A percentile compares a stretch with the other conserved stretches of the same genome.
phyloP scores from a whole-genome alignment of 1,140 invertebrate genomes.

The Drepana arcuata region DNA sequence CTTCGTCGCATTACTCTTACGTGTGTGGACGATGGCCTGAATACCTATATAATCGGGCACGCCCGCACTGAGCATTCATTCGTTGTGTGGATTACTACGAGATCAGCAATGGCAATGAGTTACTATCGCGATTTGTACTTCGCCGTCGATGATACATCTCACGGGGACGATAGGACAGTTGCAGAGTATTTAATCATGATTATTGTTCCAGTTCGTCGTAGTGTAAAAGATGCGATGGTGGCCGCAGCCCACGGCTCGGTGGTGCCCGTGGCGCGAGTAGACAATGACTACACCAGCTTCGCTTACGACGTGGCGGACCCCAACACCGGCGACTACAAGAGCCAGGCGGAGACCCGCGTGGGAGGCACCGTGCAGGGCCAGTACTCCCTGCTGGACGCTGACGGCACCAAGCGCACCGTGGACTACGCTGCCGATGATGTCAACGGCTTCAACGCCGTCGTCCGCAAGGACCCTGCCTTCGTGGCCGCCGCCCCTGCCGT shows the following conservation, averaged over 20 bases:
- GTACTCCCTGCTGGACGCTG: conserved; percentile 32
- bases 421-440: conserved; percentile 37
- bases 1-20: conserved; percentile 1
- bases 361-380: conserved; percentile 28
- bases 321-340: conserved; percentile 41
- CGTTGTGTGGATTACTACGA: conserved; percentile 7
- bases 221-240: conserved; percentile 32
- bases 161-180: too few species aligned
- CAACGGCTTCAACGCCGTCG: conserved; percentile 31
- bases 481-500: conserved; percentile 11
- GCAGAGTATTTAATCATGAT: too few species aligned
- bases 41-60: conserved; percentile 21
- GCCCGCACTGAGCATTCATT: conserved; percentile 21
- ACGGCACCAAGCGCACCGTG: conserved; percentile 32
- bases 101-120: neutral
- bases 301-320: conserved; percentile 39
- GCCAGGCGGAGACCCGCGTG: conserved; percentile 29
- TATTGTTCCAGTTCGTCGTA: conserved; percentile 36
- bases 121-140: neutral
- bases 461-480: conserved; percentile 23
- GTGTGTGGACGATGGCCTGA: conserved; percentile 6
- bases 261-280: conserved; percentile 33
- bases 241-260: conserved; percentile 33
- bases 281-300: conserved; percentile 32
- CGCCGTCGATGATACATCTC: neutral